Percentiles rank a stretch among this genome's conserved stretches.
Conservation (phyloP, 2,113 vertebrate genomes). For the Notechis scutatus region DNA sequence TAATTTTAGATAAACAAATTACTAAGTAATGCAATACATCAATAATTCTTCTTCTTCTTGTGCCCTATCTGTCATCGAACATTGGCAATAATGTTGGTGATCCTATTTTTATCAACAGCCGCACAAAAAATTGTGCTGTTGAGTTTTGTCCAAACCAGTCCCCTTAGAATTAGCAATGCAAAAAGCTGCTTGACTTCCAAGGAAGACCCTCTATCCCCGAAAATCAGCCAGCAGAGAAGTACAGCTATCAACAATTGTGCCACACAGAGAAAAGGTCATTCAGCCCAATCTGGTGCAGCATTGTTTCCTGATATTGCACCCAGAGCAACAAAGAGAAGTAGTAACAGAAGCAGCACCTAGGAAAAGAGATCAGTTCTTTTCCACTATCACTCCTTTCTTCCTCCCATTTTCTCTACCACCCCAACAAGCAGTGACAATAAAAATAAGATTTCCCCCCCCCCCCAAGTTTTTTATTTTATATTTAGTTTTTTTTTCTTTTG, state of each 20-base stretch:
- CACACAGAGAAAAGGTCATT: conserved; percentile 14
- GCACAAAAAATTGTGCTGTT: too few species aligned
- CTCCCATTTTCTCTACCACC: conserved; percentile 3
- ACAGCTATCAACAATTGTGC: not conserved
- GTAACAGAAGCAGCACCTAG: not conserved
- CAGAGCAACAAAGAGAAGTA: conserved; percentile 9
- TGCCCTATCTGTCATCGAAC: too few species aligned
- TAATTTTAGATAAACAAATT: not conserved
- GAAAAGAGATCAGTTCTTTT: not conserved
- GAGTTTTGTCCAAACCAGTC: too few species aligned
- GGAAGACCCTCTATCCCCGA: not conserved
- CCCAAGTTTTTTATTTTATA: too few species aligned
- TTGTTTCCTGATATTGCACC: conserved; percentile 13
- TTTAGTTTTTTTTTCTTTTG: conserved; percentile 12
- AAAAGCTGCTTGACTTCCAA: not conserved
- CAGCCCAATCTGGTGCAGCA: conserved; percentile 1
- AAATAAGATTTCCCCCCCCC: not conserved
- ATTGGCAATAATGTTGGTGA: too few species aligned
- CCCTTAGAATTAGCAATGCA: not conserved
- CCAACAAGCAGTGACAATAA: not conserved
- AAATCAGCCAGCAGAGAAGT: not conserved
- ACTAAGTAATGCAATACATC: not conserved
- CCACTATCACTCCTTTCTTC: not conserved
- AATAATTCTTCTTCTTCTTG: not conserved
- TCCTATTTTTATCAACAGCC: too few species aligned